phyloP scores from a whole-genome alignment of 2,888 invertebrate genomes.

The Caenorhabditis auriculariae region DNA sequence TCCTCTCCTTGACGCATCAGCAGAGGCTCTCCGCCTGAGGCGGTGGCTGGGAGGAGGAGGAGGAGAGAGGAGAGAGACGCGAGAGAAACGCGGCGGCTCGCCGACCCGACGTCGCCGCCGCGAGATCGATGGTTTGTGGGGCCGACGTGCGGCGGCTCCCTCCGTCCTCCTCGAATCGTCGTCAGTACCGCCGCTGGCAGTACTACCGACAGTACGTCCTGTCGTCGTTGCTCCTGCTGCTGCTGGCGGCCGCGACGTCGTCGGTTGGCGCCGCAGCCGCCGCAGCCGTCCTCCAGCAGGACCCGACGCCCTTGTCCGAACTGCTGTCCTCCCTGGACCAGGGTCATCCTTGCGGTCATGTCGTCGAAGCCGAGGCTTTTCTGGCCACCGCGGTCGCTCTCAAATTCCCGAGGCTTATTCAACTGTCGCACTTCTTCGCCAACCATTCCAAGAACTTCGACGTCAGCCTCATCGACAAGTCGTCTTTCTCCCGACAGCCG shows the following conservation, averaged over 20 bases:
- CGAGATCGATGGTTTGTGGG: too few species aligned
- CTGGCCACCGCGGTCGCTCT: slow-evolving; percentile 24
- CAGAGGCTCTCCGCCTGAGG: too few species aligned
- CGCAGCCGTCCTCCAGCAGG: slow-evolving; percentile 9
- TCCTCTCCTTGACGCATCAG: too few species aligned
- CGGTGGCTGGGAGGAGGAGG: too few species aligned
- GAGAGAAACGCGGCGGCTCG: too few species aligned
- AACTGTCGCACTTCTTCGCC: slow-evolving; percentile 36
- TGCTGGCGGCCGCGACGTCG: too few species aligned
- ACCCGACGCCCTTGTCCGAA: slow-evolving; percentile 13
- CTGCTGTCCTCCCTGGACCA: slow-evolving; percentile 24
- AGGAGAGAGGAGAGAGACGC: too few species aligned
- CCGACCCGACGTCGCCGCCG: too few species aligned
- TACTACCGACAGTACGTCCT: too few species aligned
- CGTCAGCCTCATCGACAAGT: slow-evolving; percentile 16
- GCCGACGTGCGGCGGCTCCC: too few species aligned
- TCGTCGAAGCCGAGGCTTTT: slow-evolving; percentile 31
- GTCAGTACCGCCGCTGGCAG: too few species aligned
- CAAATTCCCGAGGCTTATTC: slow-evolving; percentile 25
- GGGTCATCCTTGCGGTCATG: slow-evolving; percentile 27
- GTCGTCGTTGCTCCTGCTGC: background rate
- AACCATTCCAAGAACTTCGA: slow-evolving; percentile 31
- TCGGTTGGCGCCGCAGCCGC: background rate
- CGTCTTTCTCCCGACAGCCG: slow-evolving; percentile 10
- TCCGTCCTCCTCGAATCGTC: too few species aligned